Evolutionary conservation across 2,113 vertebrate species (phyloP), one percentile per base, ranked within the genome.

Genomic region (Puffinus mauretanicus): DNA sequence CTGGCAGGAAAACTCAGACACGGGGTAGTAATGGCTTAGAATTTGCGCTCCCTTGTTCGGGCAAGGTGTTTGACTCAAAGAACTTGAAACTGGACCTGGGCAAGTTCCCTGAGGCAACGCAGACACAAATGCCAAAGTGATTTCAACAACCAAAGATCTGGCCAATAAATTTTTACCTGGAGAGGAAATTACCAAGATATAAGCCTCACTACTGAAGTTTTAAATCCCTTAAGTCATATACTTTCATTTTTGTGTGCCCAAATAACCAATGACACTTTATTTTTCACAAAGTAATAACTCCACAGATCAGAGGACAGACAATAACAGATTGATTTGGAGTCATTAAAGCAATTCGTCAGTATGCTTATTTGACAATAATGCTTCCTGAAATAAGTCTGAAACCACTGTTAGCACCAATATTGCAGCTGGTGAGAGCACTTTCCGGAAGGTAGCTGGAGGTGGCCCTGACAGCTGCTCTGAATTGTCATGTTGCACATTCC

Each of bases 401-500:
- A 85, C 22, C 34, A 77, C 21, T 25, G 32, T 30, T 82, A 51
- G 62, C 34, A 66, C 17, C 8, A 16, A 2, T 42, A 58, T 57
- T 4, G 1, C 36, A 52, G 73, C 4, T 51, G 60, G 34, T 38
- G 12, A 87, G 40, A 88, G 49, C 42, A 75, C 34, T 71, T 95
- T 60, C 34, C 38, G 47, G 47, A 91, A 40, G 17, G 32, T 32
- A 62, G 87, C 16, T 0, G 1, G 75, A 94, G 79, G 42, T 75
- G 82, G 86, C 82, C 84, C 78, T 95, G 93, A 96, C 86, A 96
- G 87, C 87, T 81, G 71, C 55, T 94, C 93, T 71, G 90, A 96
- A 95, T 65, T 96, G 88, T 94, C 89, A 93, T 97, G 57, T 69
- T 95, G 94, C 94, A 96, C 94, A 96, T 96, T 97, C 96, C 93